phyloP scores from a whole-genome alignment of 1,140 invertebrate species.

The Luehdorfia chinensis region DNA sequence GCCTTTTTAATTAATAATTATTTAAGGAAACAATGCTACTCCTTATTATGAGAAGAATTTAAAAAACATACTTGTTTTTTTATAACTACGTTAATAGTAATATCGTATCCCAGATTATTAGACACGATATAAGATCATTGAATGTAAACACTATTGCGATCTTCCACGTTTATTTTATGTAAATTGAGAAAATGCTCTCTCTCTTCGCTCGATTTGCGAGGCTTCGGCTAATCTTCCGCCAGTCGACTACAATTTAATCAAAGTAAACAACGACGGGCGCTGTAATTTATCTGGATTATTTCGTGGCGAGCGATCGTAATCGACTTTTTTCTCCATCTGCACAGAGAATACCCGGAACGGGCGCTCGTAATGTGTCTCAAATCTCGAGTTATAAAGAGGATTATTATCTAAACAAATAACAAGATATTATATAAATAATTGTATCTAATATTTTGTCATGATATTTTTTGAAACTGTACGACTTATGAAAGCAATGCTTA shows the following conservation, averaged over 20 bases:
- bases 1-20: no score
- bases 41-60: no score
- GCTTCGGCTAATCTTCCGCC: conserved; percentile 71
- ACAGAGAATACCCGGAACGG: conserved; percentile 29
- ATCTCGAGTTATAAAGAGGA: conserved; percentile 46
- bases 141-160: conserved; percentile 59
- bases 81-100: no score
- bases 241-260: conserved; percentile 76
- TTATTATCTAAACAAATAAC: conserved; percentile 55
- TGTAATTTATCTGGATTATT: conserved; percentile 77
- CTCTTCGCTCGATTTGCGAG: conserved; percentile 71
- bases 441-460: conserved; percentile 13
- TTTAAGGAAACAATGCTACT: no score
- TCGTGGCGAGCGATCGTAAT: conserved; percentile 67
- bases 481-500: no score
- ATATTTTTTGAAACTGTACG: conserved; percentile 27
- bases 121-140: conserved; percentile 37
- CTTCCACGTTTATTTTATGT: conserved; percentile 68
- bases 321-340: conserved; percentile 62
- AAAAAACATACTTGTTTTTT: no score
- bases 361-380: conserved; percentile 44
- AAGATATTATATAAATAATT: conserved; percentile 17
- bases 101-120: no score
- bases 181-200: conserved; percentile 70
- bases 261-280: conserved; percentile 70